phyloP scores from a whole-genome alignment of 2,797 vertebrate genomes.

The Phrynocephalus guinanensis region DNA sequence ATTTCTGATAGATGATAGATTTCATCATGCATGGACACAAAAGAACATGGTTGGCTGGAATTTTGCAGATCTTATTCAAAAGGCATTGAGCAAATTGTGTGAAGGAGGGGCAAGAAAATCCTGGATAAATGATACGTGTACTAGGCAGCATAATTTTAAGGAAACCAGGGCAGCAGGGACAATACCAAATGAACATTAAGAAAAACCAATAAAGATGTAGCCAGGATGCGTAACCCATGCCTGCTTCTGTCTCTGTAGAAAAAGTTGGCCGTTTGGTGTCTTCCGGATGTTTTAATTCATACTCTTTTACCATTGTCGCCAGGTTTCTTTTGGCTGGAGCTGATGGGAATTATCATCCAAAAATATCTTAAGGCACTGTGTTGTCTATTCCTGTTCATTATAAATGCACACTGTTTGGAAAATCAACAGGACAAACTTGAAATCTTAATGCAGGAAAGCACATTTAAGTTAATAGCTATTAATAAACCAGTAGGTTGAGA shows the following conservation, averaged over 20 bases:
- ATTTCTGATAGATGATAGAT: not conserved
- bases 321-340: not conserved
- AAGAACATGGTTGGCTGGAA: not conserved
- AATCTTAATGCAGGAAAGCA: not conserved
- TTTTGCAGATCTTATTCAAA: not conserved
- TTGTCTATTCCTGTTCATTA: not conserved
- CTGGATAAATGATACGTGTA: not conserved
- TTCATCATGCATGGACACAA: not conserved
- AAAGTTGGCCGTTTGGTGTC: not conserved
- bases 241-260: not conserved
- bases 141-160: not conserved
- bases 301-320: not conserved
- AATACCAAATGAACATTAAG: not conserved
- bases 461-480: not conserved
- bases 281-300: not conserved
- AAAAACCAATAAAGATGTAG: not conserved
- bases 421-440: not conserved
- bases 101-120: not conserved
- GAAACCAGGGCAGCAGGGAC: not conserved
- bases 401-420: not conserved
- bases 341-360: not conserved
- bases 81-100: not conserved
- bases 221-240: not conserved
- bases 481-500: not conserved
- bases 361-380: not conserved